Evolutionary conservation across 1,140 invertebrate species (phyloP).

Genomic region (Drosophila ananassae): DNA sequence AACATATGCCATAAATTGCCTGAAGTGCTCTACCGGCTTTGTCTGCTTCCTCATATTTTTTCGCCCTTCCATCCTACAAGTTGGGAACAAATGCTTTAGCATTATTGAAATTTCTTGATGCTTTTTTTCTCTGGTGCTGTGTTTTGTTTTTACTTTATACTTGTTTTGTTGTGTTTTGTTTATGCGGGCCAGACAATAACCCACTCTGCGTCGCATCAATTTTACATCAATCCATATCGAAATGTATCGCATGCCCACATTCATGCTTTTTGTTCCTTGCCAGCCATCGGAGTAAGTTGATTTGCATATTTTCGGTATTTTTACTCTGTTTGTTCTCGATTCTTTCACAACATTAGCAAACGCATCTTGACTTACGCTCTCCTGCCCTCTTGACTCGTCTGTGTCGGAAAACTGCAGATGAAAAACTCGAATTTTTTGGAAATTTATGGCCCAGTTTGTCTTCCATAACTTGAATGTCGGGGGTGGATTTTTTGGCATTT

Average conservation of each 20-base stretch:
- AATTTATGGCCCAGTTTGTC: slow-evolving; percentile 24
- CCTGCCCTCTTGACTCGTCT: neutral
- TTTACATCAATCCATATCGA: slow-evolving; percentile 77
- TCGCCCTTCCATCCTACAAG: slow-evolving; percentile 43
- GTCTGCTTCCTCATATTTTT: slow-evolving; percentile 33
- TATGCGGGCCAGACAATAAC: slow-evolving; percentile 80
- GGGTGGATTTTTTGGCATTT: slow-evolving; percentile 5
- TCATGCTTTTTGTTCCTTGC: slow-evolving; percentile 34
- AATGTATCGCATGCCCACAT: slow-evolving; percentile 28
- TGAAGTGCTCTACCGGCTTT: slow-evolving; percentile 68
- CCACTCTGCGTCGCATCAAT: slow-evolving; percentile 74
- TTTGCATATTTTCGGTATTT: slow-evolving; percentile 70
- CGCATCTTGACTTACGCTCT: slow-evolving; percentile 47
- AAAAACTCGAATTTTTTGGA: slow-evolving; percentile 4
- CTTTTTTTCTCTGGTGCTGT: slow-evolving; percentile 27
- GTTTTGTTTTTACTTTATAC: slow-evolving; percentile 39
- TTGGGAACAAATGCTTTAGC: slow-evolving; percentile 62
- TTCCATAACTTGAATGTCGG: neutral
- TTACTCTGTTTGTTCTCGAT: slow-evolving; percentile 51
- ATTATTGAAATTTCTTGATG: slow-evolving; percentile 75
- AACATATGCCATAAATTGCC: slow-evolving; percentile 82
- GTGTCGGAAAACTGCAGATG: slow-evolving; percentile 8
- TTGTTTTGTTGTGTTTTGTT: slow-evolving; percentile 47
- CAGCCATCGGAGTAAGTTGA: slow-evolving; percentile 51
- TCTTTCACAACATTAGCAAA: slow-evolving; percentile 67